Evolutionary conservation across 1,140 invertebrate genomes (phyloP).

Genomic region (Zaprionus davidi): DNA sequence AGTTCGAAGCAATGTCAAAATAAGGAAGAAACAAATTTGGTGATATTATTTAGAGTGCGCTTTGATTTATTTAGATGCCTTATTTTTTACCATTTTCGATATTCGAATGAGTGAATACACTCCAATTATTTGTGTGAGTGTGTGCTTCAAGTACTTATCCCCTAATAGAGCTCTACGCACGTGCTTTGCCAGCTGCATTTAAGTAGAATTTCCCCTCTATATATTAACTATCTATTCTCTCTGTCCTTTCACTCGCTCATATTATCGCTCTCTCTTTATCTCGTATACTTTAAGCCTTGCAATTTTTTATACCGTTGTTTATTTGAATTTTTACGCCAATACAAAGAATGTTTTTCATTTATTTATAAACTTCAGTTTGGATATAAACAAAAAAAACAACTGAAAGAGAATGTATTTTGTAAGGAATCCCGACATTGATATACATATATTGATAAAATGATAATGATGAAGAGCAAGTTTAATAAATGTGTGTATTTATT

Average conservation of each 20-base stretch:
- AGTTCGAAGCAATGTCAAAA: constrained; percentile 41
- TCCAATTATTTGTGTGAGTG: constrained; percentile 18
- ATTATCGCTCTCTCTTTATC: constrained; percentile 9
- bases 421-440: constrained; percentile 67
- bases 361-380: constrained; percentile 70
- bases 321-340: constrained; percentile 69
- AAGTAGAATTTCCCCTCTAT: constrained; percentile 30
- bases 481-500: constrained; percentile 83
- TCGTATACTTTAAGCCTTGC: constrained; percentile 53
- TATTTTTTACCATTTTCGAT: constrained; percentile 4
- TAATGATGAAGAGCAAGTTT: constrained; percentile 76
- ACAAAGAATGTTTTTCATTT: constrained; percentile 56
- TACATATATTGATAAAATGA: constrained; percentile 57
- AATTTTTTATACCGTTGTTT: constrained; percentile 71
- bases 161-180: constrained; percentile 29
- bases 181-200: constrained; percentile 50
- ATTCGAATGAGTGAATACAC: constrained; percentile 1
- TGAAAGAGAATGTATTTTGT: constrained; percentile 60
- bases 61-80: constrained; percentile 50
- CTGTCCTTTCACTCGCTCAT: not conserved
- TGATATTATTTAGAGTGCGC: constrained; percentile 83
- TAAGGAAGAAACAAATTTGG: constrained; percentile 57
- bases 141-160: constrained; percentile 59
- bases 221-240: not conserved
- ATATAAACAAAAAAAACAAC: constrained; percentile 31